phyloP scores from a whole-genome alignment of 2,113 vertebrate species.

The Strix aluco region DNA sequence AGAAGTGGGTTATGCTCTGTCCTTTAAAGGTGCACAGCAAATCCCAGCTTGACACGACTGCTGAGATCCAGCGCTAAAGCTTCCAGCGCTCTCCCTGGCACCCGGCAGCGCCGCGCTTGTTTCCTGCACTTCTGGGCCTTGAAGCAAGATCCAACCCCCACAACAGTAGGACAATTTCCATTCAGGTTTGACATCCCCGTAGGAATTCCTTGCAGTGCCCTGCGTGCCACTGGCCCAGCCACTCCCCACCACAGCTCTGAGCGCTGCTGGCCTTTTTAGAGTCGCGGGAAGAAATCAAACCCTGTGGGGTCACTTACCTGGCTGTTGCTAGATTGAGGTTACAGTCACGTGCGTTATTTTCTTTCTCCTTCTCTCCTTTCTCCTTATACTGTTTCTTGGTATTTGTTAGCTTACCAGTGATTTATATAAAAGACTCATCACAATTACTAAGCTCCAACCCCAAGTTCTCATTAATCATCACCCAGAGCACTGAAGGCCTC shows the following conservation, averaged over 20 bases:
- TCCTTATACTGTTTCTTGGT: background rate
- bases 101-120: background rate
- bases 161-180: background rate
- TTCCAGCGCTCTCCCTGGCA: background rate
- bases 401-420: background rate
- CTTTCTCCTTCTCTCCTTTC: background rate
- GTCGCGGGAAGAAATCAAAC: background rate
- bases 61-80: background rate
- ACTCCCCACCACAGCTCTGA: background rate
- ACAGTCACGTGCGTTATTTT: background rate
- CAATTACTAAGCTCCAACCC: background rate
- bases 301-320: background rate
- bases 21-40: background rate
- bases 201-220: background rate
- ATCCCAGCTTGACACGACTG: rapidly evolving
- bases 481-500: background rate
- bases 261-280: background rate
- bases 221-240: background rate
- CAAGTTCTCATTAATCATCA: background rate
- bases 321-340: background rate
- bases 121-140: background rate
- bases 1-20: background rate
- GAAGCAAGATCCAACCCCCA: background rate
- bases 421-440: background rate
- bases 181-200: background rate